Evolutionary conservation across 2,797 vertebrate genomes (phyloP).

Genomic region (Delichon dasypus): DNA sequence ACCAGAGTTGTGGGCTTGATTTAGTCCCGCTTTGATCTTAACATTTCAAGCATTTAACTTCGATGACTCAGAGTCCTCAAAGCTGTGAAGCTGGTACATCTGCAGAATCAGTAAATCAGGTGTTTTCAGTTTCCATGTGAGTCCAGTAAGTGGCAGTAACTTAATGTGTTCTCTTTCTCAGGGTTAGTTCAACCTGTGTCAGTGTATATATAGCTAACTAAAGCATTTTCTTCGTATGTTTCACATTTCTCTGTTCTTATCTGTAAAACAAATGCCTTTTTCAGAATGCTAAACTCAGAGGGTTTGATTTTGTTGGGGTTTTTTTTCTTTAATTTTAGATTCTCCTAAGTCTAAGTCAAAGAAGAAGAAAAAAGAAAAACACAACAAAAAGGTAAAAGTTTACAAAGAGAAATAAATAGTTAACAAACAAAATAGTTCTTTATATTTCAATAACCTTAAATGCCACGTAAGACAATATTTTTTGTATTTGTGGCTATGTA

Average conservation of each 20-base stretch:
- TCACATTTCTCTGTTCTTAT: background rate
- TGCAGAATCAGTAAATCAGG: background rate
- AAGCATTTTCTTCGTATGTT: background rate
- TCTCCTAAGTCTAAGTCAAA: slow-evolving; percentile 84
- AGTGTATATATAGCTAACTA: background rate
- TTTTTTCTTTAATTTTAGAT: slow-evolving; percentile 35
- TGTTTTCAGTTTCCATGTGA: background rate
- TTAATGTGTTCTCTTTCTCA: background rate
- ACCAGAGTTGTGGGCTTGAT: background rate
- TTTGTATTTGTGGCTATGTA: background rate
- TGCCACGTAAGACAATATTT: background rate
- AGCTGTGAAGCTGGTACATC: background rate
- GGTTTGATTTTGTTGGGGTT: background rate
- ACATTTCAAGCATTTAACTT: background rate
- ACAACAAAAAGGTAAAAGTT: slow-evolving; percentile 82
- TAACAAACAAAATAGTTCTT: background rate
- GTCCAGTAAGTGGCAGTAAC: slow-evolving; percentile 3
- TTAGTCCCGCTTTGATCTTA: background rate
- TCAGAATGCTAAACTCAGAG: background rate
- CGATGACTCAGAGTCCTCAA: background rate
- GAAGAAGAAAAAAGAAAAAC: slow-evolving; percentile 88
- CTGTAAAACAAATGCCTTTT: background rate
- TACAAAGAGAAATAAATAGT: background rate
- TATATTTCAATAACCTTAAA: background rate
- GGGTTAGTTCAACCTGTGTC: background rate